Base-by-base conservation (phyloP, 2,113 vertebrate genomes). In the Uropsilus gracilis region DNA sequence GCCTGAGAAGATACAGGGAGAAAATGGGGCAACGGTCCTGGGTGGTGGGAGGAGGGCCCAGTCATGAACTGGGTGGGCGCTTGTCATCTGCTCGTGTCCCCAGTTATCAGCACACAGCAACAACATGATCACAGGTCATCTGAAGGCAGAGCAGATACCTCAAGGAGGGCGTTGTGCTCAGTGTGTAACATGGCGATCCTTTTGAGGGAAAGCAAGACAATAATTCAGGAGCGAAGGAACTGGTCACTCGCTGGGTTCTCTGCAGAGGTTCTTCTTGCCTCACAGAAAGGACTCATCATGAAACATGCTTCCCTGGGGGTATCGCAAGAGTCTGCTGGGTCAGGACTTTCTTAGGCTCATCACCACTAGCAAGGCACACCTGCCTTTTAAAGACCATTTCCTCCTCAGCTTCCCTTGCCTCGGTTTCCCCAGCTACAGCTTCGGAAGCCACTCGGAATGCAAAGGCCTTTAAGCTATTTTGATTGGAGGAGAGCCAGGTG, bases 391-490 rank as follows among this genome's bases (percentile, higher is more conserved):
- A 87, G 59, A 53, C 24, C 7, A 22, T 59, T 86, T 86, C 50
- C n/a, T 78, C 11, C 22, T 86, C 64, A 85, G 42, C 8, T 75
- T 75, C 34, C 44, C 26, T 59, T 64, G n/a, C 22, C 32, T 66
- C 10, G 11, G 42, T 48, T 91, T 89, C 53, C 30, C 34, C 48
- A 39, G 46, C 69, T 39, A 42, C 34, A 71, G 53, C 28, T 68
- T 83, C 81, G 22, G 42, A 48, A 64, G 16, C 53, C 37, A 26
- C 75, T 87, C 39, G 59, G 44, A 89, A 93, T 68, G 48, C 37
- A 76, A 71, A 90, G 9, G 42, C 89, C 46, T 86, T 91, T 66
- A 63, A 85, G 46, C 48, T 59, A 84, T 86, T 92, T 73, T 89
- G 57, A 46, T 57, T 68, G 86, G 91, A 26, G 57, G 8, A 68